Evolutionary conservation across 2,113 vertebrate genomes (phyloP).

Genomic region (Nanorana parkeri): DNA sequence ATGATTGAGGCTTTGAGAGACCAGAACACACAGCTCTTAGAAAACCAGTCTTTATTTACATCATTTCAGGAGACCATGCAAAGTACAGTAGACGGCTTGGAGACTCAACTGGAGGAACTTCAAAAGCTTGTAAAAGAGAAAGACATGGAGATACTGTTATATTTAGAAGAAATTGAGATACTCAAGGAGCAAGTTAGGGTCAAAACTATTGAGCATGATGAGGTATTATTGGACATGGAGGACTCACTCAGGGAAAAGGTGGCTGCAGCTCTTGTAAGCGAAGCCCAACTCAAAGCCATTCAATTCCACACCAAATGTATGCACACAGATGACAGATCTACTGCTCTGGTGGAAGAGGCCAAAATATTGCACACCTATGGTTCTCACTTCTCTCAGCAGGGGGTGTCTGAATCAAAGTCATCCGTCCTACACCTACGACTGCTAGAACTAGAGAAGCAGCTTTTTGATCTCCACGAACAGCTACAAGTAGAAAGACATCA

Average conservation of each 20-base stretch:
- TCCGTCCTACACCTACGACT: constrained; percentile 77
- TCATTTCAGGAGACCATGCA: constrained; percentile 74
- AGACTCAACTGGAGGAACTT: constrained; percentile 73
- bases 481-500: constrained; percentile 84
- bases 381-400: constrained; percentile 45
- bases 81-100: constrained; percentile 67
- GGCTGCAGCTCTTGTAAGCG: constrained; percentile 79
- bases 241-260: constrained; percentile 81
- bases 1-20: constrained; percentile 68
- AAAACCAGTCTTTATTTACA: constrained; percentile 71
- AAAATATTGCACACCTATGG: constrained; percentile 32
- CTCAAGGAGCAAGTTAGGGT: constrained; percentile 70
- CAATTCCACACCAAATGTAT: constrained; percentile 69
- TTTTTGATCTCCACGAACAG: constrained; percentile 74
- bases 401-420: constrained; percentile 65
- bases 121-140: constrained; percentile 74
- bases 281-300: constrained; percentile 82
- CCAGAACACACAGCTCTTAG: constrained; percentile 68
- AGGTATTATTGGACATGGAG: constrained; percentile 77
- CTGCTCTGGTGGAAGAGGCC: constrained; percentile 55
- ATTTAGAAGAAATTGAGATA: constrained; percentile 72
- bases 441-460: constrained; percentile 79
- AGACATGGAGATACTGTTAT: constrained; percentile 76
- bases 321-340: constrained; percentile 41
- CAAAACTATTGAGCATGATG: constrained; percentile 70